These are phyloP conservation scores for Caenorhabditis uteleia DNA, from an alignment of 2,888 invertebrate species.

Conservation along the genomic window DNA sequence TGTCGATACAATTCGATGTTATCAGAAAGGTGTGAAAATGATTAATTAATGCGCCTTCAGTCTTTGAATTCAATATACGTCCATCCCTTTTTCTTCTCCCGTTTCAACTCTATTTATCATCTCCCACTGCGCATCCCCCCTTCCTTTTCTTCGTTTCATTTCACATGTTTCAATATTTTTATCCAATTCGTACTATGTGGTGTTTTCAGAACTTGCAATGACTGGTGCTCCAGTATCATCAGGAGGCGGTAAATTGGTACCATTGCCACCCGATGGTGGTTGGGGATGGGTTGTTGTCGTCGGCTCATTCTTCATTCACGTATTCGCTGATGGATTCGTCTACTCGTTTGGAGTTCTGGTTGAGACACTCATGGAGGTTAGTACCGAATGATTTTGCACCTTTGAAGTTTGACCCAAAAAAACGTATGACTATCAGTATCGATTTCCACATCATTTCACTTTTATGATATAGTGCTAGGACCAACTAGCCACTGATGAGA, in stretches of 20 bases:
- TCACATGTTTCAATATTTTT: background rate
- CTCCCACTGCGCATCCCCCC: background rate
- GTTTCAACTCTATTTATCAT: background rate
- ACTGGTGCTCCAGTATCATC: conserved; percentile 35
- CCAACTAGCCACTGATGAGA: too few relatives aligned
- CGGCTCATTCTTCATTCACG: conserved; percentile 93
- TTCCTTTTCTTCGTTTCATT: background rate
- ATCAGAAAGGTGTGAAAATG: conserved; percentile 29
- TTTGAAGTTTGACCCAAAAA: too few relatives aligned
- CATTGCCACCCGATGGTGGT: conserved; percentile 67
- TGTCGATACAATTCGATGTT: conserved; percentile 5
- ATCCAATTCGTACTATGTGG: background rate
- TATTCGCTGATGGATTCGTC: conserved; percentile 91
- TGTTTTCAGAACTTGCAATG: conserved; percentile 15
- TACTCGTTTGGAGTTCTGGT: conserved; percentile 96
- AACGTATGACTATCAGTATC: too few relatives aligned
- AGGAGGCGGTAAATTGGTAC: conserved; percentile 52
- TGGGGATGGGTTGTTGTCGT: conserved; percentile 68
- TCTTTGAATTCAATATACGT: conserved; percentile 4
- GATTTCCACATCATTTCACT: too few relatives aligned
- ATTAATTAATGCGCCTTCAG: conserved; percentile 25
- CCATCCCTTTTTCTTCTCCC: conserved; percentile 1
- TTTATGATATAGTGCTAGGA: too few relatives aligned
- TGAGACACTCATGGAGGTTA: conserved; percentile 79
- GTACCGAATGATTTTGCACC: too few relatives aligned